Percentiles rank a stretch among this genome's conserved stretches.
phyloP scores from a whole-genome alignment of 92 coral and sea anemone species.

The Parazoanthus swiftii region DNA sequence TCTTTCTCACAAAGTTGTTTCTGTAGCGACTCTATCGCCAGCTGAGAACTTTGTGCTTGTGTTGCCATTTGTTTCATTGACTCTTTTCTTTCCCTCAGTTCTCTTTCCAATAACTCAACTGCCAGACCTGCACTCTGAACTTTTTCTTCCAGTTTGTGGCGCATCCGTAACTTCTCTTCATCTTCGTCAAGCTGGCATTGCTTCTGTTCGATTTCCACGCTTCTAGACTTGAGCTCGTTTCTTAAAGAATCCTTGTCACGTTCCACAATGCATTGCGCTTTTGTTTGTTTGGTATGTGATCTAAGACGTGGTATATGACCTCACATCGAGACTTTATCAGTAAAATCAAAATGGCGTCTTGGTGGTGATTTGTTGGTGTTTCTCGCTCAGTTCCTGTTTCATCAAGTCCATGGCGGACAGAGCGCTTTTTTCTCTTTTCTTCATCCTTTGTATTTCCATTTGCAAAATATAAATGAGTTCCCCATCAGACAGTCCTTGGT shows the following conservation, averaged over 20 bases:
- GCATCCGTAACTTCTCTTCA: not conserved
- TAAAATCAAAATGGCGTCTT: too few species aligned
- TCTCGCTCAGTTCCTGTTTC: not conserved
- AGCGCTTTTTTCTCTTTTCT: not conserved
- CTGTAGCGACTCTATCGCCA: not conserved
- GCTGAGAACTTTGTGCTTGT: not conserved
- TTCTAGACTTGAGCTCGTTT: not conserved
- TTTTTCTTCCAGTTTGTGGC: not conserved
- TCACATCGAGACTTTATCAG: too few species aligned
- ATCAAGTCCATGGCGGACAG: not conserved
- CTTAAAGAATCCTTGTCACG: too few species aligned
- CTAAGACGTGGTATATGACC: too few species aligned
- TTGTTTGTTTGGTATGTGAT: too few species aligned
- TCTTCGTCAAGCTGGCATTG: not conserved
- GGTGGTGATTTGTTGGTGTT: not conserved
- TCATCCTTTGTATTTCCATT: not conserved
- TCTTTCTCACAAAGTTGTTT: not conserved
- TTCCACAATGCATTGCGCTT: too few species aligned
- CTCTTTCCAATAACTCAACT: not conserved
- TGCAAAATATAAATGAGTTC: not conserved
- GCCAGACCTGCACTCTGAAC: not conserved
- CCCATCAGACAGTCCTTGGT: too few species aligned
- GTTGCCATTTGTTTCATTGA: not conserved
- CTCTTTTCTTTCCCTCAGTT: not conserved
- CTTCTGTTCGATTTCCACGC: not conserved